Evolutionary conservation across 1,140 invertebrate genomes (phyloP).

Genomic region (Halyomorpha halys): DNA sequence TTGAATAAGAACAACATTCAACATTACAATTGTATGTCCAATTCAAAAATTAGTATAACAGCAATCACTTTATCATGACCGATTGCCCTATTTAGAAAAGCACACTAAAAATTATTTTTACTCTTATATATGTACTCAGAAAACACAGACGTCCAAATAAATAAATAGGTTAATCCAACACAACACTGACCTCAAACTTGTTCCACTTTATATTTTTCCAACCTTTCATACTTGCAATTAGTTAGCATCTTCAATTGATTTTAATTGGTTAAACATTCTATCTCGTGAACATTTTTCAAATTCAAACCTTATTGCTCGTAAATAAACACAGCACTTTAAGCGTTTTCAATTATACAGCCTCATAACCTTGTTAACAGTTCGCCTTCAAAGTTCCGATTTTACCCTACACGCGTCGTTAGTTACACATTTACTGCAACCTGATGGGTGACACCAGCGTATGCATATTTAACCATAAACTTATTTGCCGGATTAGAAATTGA

Average conservation of each 20-base stretch:
- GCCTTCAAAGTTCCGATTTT: slow-evolving; percentile 13
- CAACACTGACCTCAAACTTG: slow-evolving; percentile 25
- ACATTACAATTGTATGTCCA: no score
- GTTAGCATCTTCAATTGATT: no score
- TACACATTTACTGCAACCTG: slow-evolving; percentile 2
- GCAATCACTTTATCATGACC: no score
- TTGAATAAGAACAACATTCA: no score
- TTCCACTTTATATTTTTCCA: slow-evolving; percentile 13
- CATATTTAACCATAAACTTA: no score
- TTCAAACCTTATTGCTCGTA: background rate
- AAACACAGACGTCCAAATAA: slow-evolving; percentile 13
- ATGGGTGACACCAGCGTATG: no score
- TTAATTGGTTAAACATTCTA: no score
- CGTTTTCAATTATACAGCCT: slow-evolving; percentile 16
- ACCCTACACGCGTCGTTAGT: slow-evolving; percentile 17
- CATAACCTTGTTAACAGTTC: slow-evolving; percentile 19
- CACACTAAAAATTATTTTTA: no score
- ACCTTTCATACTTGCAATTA: no score
- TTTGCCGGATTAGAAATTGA: background rate
- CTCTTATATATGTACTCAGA: slow-evolving; percentile 1
- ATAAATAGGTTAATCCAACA: slow-evolving; percentile 27
- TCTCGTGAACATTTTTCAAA: background rate
- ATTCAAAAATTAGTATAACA: no score
- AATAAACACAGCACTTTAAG: slow-evolving; percentile 10
- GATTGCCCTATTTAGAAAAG: no score